Evolutionary conservation across 2,797 vertebrate genomes (phyloP).

Genomic region (Chiroxiphia lanceolata): DNA sequence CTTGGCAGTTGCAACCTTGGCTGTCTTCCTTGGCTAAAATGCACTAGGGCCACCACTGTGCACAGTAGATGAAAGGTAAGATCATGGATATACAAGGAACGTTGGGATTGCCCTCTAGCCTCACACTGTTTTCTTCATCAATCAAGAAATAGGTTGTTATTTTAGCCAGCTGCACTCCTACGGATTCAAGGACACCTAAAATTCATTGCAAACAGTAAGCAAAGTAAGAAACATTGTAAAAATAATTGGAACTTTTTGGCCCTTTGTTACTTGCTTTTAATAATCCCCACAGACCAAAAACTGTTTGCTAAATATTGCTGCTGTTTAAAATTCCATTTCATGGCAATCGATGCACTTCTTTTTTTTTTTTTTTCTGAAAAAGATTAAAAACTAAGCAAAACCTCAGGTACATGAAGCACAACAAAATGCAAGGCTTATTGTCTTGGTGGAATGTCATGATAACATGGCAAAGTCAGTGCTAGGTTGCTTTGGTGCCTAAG

Average conservation of each 20-base stretch:
- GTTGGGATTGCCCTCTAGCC: background rate
- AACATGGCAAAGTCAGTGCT: rapidly evolving
- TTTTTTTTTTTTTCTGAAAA: background rate
- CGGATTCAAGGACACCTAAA: background rate
- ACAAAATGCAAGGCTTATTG: background rate
- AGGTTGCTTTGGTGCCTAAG: background rate
- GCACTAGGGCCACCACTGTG: background rate
- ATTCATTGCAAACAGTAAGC: background rate
- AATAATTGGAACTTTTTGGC: background rate
- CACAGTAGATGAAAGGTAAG: background rate
- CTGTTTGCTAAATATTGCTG: background rate
- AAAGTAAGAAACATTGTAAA: background rate
- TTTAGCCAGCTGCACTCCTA: background rate
- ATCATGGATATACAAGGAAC: background rate
- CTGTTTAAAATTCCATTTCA: background rate
- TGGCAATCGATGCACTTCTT: background rate
- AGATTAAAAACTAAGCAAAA: background rate
- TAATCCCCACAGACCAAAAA: background rate
- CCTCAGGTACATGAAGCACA: background rate
- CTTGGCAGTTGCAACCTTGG: conserved; percentile 11
- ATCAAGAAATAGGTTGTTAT: background rate
- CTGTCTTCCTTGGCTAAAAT: background rate
- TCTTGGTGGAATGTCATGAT: background rate
- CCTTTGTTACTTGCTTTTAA: background rate
- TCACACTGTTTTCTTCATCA: background rate